Conservation (phyloP, 1,140 invertebrate genomes). For the Bilobella aurantiaca region DNA sequence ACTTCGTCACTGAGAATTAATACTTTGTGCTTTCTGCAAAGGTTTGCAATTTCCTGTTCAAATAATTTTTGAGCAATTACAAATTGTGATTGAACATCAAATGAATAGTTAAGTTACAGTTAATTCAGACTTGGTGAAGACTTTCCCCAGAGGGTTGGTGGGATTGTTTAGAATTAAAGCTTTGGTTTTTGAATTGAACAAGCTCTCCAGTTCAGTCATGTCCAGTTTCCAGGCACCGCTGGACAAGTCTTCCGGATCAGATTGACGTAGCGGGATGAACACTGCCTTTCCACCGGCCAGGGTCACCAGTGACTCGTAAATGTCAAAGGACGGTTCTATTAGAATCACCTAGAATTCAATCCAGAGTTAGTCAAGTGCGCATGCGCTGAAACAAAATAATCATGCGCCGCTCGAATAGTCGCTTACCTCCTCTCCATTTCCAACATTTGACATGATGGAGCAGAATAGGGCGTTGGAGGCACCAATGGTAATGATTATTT, state of each 20-base stretch:
- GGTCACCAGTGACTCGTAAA: conserved; percentile 88
- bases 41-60: conserved; percentile 57
- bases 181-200: conserved; percentile 64
- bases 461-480: conserved; percentile 80
- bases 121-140: conserved; percentile 60
- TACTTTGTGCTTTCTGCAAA: conserved; percentile 87
- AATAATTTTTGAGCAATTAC: not conserved
- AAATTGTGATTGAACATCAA: not conserved
- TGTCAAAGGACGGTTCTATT: conserved; percentile 86
- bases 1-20: conserved; percentile 83
- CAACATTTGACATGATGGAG: conserved; percentile 63
- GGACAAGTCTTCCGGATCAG: conserved; percentile 41
- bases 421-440: conserved; percentile 39
- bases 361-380: too few relatives aligned
- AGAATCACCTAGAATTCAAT: conserved; percentile 35
- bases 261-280: conserved; percentile 76
- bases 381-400: too few relatives aligned
- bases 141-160: conserved; percentile 90
- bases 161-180: conserved; percentile 92
- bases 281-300: conserved; percentile 74
- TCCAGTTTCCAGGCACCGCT: conserved; percentile 14
- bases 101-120: conserved; percentile 34
- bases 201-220: conserved; percentile 1
- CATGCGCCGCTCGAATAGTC: too few relatives aligned
- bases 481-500: conserved; percentile 78